Evolutionary conservation across 2,797 vertebrate species (phyloP).

Genomic region (Scolopax bukidnonensis): DNA sequence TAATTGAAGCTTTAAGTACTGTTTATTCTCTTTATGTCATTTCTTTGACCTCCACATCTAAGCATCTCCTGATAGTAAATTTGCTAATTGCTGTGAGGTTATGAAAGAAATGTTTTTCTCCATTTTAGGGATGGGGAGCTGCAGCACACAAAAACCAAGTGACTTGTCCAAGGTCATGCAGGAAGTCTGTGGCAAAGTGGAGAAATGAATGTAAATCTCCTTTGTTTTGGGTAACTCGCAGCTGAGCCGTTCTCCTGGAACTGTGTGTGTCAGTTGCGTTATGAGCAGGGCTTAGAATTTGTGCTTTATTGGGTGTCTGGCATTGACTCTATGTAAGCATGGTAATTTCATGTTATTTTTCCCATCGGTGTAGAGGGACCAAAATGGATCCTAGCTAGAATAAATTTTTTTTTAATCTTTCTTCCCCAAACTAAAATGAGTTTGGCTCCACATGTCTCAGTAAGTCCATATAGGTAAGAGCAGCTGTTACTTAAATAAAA

Average conservation of each 20-base stretch:
- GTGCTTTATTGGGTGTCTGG: constrained; percentile 37
- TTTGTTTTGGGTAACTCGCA: constrained; percentile 23
- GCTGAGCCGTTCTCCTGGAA: constrained; percentile 17
- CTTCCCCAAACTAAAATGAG: constrained; percentile 14
- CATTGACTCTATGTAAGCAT: constrained; percentile 42
- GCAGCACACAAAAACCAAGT: background rate
- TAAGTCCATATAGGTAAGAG: constrained; percentile 5
- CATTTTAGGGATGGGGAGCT: background rate
- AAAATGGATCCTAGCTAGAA: constrained; percentile 51
- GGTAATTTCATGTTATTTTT: constrained; percentile 48
- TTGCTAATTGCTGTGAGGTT: background rate
- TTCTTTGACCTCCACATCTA: background rate
- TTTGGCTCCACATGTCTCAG: constrained; percentile 30
- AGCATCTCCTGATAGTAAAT: background rate
- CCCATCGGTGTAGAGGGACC: constrained; percentile 14
- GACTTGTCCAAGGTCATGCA: background rate
- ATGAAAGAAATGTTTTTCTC: background rate
- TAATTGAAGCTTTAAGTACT: background rate
- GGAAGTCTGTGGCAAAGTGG: constrained; percentile 12
- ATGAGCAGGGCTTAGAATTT: constrained; percentile 23
- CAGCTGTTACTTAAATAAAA: constrained; percentile 39
- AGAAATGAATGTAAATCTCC: constrained; percentile 25
- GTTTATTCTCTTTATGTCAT: background rate
- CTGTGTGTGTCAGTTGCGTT: background rate
- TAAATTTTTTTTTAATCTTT: constrained; percentile 40